Evolutionary conservation across 2,113 vertebrate species (phyloP), one percentile per base, ranked within the genome.

Genomic region (Globicephala melas): DNA sequence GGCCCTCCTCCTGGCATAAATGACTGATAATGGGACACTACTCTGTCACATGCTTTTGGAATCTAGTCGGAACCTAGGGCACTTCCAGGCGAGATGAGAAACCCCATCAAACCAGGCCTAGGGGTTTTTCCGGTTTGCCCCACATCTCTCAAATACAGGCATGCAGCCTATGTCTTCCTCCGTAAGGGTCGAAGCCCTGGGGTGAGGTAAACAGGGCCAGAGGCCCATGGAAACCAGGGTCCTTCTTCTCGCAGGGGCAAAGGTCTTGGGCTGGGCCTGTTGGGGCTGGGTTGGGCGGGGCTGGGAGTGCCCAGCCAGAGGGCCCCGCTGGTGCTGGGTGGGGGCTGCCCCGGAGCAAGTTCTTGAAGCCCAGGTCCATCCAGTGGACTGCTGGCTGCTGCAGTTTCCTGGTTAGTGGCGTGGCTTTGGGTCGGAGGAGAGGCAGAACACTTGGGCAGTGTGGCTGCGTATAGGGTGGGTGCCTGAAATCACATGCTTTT

Each of bases 261-360:
- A 98, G 97, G 89, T 97, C 94, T 94, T 38, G 89, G 94, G 95
- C 62, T 90, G 84, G 81, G 81, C 50, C 47, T 67, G 4, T 33
- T 87, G 60, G 80, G 60, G 67, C 58, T 82, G 82, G 87, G 87
- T 58, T 71, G 83, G 97, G 96, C 53, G 81, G 74, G 95, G 60
- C 93, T 95, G 92, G 96, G 95, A 96, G 96, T 97, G 96, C 91
- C 95, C 0, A 41, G 80, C 87, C 58, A 92, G 63, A 95, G 88
- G 53, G 58, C 94, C 60, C 80, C 50, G 74, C 68, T 80, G 44
- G 15, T 85, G 12, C 81, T 74, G 89, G 95, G 91, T 82, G 55
- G 81, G 23, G 73, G 60, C 26, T 47, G 65, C 23, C 70, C 10
- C 36, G 33, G 55, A 73, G 74, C 62, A 96, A 94, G n/a, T 93